These are phyloP conservation scores for Trichonephila clavata DNA, from an alignment of 1,140 invertebrate species.

Conservation along the genomic window DNA sequence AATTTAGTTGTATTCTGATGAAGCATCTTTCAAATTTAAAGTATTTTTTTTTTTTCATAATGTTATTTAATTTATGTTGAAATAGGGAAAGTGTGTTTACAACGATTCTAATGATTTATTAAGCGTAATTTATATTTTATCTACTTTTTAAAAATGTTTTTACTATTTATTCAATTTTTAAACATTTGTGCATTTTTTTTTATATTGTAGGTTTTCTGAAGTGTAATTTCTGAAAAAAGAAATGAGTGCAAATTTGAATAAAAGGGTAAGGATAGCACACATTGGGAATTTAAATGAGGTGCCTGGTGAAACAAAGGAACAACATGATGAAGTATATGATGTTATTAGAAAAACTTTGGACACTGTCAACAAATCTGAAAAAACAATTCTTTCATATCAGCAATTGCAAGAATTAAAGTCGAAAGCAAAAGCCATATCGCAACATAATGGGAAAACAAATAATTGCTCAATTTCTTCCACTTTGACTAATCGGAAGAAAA, in stretches of 20 bases:
- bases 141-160: no score
- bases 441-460: neutral
- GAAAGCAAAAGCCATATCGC: no score
- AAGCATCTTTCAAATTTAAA: no score
- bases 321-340: neutral
- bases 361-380: neutral
- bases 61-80: no score
- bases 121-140: no score
- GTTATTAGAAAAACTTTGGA: neutral
- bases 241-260: neutral
- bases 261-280: neutral
- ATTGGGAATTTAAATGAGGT: neutral
- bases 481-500: neutral
- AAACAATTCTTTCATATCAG: neutral
- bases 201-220: neutral
- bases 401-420: neutral
- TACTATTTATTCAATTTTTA: no score
- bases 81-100: no score
- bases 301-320: neutral
- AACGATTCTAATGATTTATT: no score
- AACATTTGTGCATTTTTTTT: neutral
- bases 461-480: neutral
- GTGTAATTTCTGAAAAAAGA: neutral
- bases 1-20: no score
- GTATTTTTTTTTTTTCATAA: no score